These are phyloP conservation scores for Neodiprion pinetum DNA, from an alignment of 1,140 invertebrate genomes.

Conservation along the genomic window DNA sequence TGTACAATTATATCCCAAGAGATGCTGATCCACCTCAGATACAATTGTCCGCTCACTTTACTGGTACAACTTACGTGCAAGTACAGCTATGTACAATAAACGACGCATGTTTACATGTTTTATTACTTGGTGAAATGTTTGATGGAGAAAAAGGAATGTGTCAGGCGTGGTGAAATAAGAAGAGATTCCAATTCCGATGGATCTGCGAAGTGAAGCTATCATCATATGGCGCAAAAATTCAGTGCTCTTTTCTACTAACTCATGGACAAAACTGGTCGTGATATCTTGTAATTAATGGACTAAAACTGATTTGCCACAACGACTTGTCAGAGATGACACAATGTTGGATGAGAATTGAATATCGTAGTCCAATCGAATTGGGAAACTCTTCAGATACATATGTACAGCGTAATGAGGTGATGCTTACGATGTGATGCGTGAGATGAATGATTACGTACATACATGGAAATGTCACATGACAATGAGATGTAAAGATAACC, in stretches of 20 bases:
- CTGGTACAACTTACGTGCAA: not conserved
- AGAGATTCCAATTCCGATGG: not conserved
- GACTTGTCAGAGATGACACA: too few relatives aligned
- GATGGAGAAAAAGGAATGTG: not conserved
- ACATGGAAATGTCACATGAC: not conserved
- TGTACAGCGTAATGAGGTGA: not conserved
- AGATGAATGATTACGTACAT: too few relatives aligned
- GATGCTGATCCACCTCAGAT: not conserved
- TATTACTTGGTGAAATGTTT: not conserved
- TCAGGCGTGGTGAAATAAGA: not conserved
- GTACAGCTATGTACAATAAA: not conserved
- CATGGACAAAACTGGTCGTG: too few relatives aligned
- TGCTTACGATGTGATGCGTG: too few relatives aligned
- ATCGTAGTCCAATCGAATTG: not conserved
- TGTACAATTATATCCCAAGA: not conserved
- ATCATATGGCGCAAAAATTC: too few relatives aligned
- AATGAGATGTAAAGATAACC: not conserved
- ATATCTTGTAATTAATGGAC: too few relatives aligned
- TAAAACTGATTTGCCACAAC: too few relatives aligned
- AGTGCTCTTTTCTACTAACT: too few relatives aligned
- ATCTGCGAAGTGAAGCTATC: too few relatives aligned
- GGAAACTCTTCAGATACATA: not conserved
- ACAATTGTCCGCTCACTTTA: not conserved
- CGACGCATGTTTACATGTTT: not conserved
- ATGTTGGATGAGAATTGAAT: too few relatives aligned